A percentile compares a stretch with the other conserved stretches of the same genome.
These are phyloP conservation scores for Cheilosia grossa DNA, from an alignment of 2,888 invertebrate genomes.

Conservation along the genomic window DNA sequence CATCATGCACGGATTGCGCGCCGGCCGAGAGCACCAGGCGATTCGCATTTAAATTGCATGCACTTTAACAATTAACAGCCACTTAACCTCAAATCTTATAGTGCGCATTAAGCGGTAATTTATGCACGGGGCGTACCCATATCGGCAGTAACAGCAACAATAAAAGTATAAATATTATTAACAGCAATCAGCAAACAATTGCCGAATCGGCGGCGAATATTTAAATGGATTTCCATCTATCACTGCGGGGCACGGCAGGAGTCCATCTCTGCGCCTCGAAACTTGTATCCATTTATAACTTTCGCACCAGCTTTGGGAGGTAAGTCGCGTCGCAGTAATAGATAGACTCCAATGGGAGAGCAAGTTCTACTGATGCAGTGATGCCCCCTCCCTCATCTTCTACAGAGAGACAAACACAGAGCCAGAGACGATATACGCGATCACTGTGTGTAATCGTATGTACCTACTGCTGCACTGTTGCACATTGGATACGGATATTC, in stretches of 20 bases:
- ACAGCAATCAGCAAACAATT: conserved; percentile 59
- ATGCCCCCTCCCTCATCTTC: background rate
- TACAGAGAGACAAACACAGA: conserved; percentile 9
- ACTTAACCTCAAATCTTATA: conserved; percentile 75
- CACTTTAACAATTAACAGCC: conserved; percentile 79
- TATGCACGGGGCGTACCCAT: conserved; percentile 60
- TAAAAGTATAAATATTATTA: conserved; percentile 72
- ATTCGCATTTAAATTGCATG: conserved; percentile 78
- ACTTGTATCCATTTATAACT: conserved; percentile 50
- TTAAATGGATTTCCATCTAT: conserved; percentile 62
- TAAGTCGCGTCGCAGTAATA: background rate
- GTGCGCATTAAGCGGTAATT: conserved; percentile 65
- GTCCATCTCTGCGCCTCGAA: conserved; percentile 59
- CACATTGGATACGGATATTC: conserved; percentile 75
- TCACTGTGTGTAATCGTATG: conserved; percentile 28
- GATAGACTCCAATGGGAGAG: background rate
- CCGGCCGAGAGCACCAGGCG: conserved; percentile 54
- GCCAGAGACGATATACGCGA: conserved; percentile 47
- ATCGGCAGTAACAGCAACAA: conserved; percentile 57
- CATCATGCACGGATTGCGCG: conserved; percentile 44
- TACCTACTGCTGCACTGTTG: conserved; percentile 52
- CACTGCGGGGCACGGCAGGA: conserved; percentile 50
- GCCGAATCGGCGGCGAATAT: conserved; percentile 39
- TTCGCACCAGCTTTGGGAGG: conserved; percentile 47
- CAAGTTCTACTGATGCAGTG: background rate